A percentile compares a stretch with the other conserved stretches of the same genome.
These are phyloP conservation scores for Ophion ventricosus DNA, from an alignment of 2,888 invertebrate species.

Conservation along the genomic window DNA sequence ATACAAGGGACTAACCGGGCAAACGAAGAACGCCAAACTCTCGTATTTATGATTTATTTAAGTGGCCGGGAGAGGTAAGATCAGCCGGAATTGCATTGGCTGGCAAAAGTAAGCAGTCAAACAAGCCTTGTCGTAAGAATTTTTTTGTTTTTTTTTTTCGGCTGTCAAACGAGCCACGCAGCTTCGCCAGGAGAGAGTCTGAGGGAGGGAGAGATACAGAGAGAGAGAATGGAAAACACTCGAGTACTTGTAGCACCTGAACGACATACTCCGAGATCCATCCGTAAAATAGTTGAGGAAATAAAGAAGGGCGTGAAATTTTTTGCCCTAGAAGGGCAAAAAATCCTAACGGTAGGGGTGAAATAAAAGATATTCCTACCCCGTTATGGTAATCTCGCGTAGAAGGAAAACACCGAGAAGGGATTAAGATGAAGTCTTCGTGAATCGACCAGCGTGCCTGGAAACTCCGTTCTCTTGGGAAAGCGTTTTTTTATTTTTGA, in stretches of 20 bases:
- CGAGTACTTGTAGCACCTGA: conserved; percentile 52
- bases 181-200: conserved; percentile 38
- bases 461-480: too few species aligned
- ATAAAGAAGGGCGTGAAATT: too few species aligned
- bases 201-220: conserved; percentile 53
- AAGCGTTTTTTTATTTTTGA: too few species aligned
- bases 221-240: conserved; percentile 52
- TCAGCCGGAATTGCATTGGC: conserved; percentile 64
- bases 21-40: conserved; percentile 68
- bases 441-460: too few species aligned
- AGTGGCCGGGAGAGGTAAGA: conserved; percentile 70
- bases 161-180: not conserved
- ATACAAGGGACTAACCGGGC: conserved; percentile 32
- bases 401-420: conserved; percentile 37
- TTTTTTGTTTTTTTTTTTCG: conserved; percentile 36
- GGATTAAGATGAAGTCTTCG: conserved; percentile 48
- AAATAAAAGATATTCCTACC: conserved; percentile 75
- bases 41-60: conserved; percentile 81
- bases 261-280: conserved; percentile 10
- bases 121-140: conserved; percentile 23
- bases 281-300: conserved; percentile 17
- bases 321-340: conserved; percentile 64
- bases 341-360: conserved; percentile 66
- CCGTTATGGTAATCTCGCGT: conserved; percentile 75
- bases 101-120: conserved; percentile 47